A percentile compares a stretch with the other conserved stretches of the same genome.
phyloP scores from a whole-genome alignment of 2,888 invertebrate genomes.

The Hydrotaea cyrtoneurina region DNA sequence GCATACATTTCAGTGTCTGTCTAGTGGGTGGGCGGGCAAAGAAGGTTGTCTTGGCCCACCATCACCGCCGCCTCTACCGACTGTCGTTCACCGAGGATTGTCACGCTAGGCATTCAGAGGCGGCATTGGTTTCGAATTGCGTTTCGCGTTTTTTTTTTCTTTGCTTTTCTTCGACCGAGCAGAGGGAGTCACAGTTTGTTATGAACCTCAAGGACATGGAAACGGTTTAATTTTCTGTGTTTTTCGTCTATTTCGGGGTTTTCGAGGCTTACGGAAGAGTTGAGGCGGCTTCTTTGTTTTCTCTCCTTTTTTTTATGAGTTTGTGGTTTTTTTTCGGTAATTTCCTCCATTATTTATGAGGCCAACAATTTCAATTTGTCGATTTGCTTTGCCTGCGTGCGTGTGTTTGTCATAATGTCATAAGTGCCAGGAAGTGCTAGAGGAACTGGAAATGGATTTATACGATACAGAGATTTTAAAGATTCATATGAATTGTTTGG shows the following conservation, averaged over 20 bases:
- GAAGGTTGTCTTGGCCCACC: no score
- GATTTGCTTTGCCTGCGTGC: not conserved
- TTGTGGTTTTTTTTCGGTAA: not conserved
- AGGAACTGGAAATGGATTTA: not conserved
- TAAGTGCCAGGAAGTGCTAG: not conserved
- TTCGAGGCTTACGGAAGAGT: not conserved
- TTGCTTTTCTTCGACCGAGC: not conserved
- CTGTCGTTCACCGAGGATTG: not conserved
- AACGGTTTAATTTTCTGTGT: slow-evolving; percentile 15
- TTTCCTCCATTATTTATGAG: no score
- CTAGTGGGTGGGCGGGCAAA: not conserved
- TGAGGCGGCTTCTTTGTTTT: not conserved
- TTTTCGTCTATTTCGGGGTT: not conserved
- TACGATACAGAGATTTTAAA: no score
- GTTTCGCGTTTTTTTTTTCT: not conserved
- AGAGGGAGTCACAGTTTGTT: not conserved
- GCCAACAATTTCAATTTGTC: no score
- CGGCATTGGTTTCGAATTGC: not conserved
- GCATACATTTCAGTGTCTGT: not conserved
- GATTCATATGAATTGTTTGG: not conserved
- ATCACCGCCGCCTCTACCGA: no score
- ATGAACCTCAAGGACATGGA: slow-evolving; percentile 22
- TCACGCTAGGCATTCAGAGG: not conserved
- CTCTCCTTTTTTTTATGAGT: not conserved
- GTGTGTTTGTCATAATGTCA: not conserved